These are phyloP conservation scores for Pogonophryne albipinna DNA, from an alignment of 2,797 vertebrate genomes.

Conservation along the genomic window DNA sequence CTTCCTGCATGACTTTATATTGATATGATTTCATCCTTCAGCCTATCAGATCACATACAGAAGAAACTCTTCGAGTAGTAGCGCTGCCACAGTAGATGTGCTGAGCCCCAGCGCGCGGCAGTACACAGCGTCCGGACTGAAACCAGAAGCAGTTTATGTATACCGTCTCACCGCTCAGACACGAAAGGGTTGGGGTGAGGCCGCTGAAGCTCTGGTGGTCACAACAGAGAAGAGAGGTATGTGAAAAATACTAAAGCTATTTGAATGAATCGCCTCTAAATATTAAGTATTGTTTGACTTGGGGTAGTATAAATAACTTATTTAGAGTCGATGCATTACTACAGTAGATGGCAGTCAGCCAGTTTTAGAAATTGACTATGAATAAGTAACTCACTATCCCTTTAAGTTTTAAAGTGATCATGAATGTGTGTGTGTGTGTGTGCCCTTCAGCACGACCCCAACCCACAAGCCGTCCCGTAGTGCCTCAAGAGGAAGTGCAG, in stretches of 20 bases:
- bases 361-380: no score
- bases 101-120: slow-evolving; percentile 92
- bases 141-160: slow-evolving; percentile 92
- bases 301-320: no score
- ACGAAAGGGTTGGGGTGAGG: slow-evolving; percentile 97
- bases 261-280: slow-evolving; percentile 27
- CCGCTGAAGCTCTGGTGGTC: slow-evolving; percentile 94
- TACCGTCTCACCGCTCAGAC: slow-evolving; percentile 97
- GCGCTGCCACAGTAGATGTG: slow-evolving; percentile 88
- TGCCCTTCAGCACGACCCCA: slow-evolving; percentile 89
- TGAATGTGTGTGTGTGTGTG: slow-evolving; percentile 16
- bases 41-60: slow-evolving; percentile 96
- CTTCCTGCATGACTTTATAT: slow-evolving; percentile 11
- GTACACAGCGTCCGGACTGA: slow-evolving; percentile 90
- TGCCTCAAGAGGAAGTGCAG: slow-evolving; percentile 94
- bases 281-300: not conserved
- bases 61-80: slow-evolving; percentile 89
- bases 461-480: slow-evolving; percentile 91
- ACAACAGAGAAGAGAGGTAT: slow-evolving; percentile 97
- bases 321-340: no score
- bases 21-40: slow-evolving; percentile 59
- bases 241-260: slow-evolving; percentile 2
- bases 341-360: no score
- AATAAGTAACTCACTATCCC: no score
- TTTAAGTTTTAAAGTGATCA: slow-evolving; percentile 13